Percentiles rank a stretch among this genome's conserved stretches.
Evolutionary conservation across 2,797 vertebrate genomes (phyloP).

Genomic region (Dromococcyx pavoninus): DNA sequence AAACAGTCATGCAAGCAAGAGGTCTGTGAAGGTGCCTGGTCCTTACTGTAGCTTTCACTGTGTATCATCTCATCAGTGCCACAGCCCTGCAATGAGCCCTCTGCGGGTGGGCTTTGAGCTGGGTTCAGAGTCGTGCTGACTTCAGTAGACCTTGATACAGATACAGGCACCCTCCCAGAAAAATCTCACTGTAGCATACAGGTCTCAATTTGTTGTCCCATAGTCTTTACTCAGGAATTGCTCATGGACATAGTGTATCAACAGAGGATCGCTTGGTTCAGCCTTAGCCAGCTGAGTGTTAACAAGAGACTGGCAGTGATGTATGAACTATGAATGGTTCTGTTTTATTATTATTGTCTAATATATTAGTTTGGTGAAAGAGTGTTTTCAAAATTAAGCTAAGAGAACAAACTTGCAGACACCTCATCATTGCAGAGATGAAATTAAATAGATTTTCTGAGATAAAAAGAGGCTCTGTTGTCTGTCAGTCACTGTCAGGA

Average conservation of each 20-base stretch:
- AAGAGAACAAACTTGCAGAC: background rate
- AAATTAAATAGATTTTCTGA: background rate
- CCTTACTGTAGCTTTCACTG: constrained; percentile 21
- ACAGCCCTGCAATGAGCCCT: background rate
- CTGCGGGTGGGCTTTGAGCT: background rate
- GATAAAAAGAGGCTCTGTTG: background rate
- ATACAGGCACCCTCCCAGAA: background rate
- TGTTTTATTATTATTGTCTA: background rate
- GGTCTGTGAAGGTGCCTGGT: background rate
- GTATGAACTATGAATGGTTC: background rate
- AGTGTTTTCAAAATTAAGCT: background rate
- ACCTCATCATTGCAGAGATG: background rate
- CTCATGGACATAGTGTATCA: background rate
- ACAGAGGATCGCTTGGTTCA: background rate
- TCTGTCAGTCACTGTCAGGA: background rate
- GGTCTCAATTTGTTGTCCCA: background rate
- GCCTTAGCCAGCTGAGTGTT: background rate
- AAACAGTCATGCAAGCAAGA: background rate
- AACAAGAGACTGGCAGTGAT: background rate
- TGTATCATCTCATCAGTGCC: background rate
- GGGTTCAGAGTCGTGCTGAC: background rate
- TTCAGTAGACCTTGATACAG: background rate
- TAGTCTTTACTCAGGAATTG: constrained; percentile 46
- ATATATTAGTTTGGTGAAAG: background rate
- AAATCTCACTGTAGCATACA: background rate